Evolutionary conservation across 2,888 invertebrate genomes (phyloP).

Genomic region (Drosophila kuntzei): DNA sequence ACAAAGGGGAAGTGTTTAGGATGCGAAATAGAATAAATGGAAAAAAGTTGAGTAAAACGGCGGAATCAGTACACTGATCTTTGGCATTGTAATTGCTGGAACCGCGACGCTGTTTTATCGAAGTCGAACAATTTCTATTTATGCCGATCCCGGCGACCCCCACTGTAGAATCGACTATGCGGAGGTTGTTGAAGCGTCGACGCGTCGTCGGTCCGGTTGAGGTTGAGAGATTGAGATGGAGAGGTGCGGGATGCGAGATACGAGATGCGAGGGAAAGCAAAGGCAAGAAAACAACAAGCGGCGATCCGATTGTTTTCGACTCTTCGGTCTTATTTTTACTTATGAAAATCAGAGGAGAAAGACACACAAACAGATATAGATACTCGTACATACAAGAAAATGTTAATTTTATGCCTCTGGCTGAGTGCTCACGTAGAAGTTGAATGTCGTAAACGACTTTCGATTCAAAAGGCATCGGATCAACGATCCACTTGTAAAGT

Average conservation of each 20-base stretch:
- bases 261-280: constrained; percentile 25
- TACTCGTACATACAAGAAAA: constrained; percentile 34
- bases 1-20: constrained; percentile 1
- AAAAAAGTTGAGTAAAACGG: constrained; percentile 31
- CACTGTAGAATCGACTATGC: constrained; percentile 61
- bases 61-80: constrained; percentile 54
- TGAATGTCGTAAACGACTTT: constrained; percentile 34
- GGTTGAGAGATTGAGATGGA: constrained; percentile 11
- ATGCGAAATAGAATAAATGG: constrained; percentile 15
- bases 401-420: constrained; percentile 63
- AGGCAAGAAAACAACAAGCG: constrained; percentile 27
- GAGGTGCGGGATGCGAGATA: constrained; percentile 8
- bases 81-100: constrained; percentile 44
- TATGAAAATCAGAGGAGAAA: constrained; percentile 36
- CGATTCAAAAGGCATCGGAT: constrained; percentile 25
- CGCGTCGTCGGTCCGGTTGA: constrained; percentile 25
- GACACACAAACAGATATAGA: constrained; percentile 28
- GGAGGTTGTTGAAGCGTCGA: constrained; percentile 37
- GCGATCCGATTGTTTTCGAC: constrained; percentile 34
- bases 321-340: constrained; percentile 38
- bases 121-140: constrained; percentile 54
- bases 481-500: constrained; percentile 29
- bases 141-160: constrained; percentile 61
- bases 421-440: constrained; percentile 31
- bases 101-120: constrained; percentile 31